Base-by-base conservation (phyloP, 2,888 invertebrate species). In the Heliconius aoede region DNA sequence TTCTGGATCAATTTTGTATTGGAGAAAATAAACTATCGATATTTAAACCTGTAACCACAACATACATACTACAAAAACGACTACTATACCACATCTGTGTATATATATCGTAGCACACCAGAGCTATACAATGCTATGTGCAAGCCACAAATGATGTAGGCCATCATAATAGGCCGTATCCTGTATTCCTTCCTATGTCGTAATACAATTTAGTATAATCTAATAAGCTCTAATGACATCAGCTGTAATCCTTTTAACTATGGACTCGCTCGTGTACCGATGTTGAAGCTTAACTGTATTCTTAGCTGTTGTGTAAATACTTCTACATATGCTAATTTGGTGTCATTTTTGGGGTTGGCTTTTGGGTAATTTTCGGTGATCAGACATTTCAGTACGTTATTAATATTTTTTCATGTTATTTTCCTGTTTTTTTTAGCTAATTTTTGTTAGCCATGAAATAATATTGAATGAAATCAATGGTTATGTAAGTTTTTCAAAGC, bases 181-280 rank as follows among this genome's bases (percentile, higher is more conserved):
- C 90, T 88, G 89, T 87, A 85, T 88, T 83, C 87, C 87, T 88
- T 89, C 89, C 89, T 86, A 81, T 85, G 86, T 84, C 83, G 87
- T 92, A 92, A 91, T 88, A 88, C 89, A 89, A 89, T 92, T 91
- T 89, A 84, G 88, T 86, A 85, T 91, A 92, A 92, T 92, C 86
- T 86, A 86, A 89, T 92, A 91, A 93, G 82, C 83, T 79, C 75
- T 88, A 90, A 89, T 90, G 89, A 89, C 89, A 89, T 90, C 89
- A 86, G 85, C 80, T 81, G 78, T 86, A 86, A 87, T 88, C 87
- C 87, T 86, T 87, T 89, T 87, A 88, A 84, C 84, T 82, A 82
- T 78, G 61, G 72, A 72, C 76, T 73, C 76, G 73, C 69, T 76
- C 71, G 68, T 74, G 77, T 77, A 75, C 61, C 76, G 73, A 62